phyloP scores from a whole-genome alignment of 2,888 invertebrate genomes.

The Meta bourneti region DNA sequence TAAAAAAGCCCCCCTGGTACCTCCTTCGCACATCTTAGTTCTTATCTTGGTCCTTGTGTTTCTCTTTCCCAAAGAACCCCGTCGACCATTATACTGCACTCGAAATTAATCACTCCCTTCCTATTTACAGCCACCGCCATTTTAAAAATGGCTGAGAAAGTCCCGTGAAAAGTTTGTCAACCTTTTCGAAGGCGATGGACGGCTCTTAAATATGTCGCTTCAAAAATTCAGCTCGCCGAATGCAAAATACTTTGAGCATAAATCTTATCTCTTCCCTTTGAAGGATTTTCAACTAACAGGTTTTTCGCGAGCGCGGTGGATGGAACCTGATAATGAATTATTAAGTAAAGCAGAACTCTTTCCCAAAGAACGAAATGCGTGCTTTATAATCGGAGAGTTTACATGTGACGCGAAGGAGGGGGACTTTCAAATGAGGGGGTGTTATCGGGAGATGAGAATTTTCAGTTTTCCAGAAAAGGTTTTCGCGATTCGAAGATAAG shows the following conservation, averaged over 20 bases:
- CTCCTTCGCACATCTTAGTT: neutral
- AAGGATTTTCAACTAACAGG: constrained; percentile 11
- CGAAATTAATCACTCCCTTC: constrained; percentile 26
- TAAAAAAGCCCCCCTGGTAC: neutral
- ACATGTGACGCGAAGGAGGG: neutral
- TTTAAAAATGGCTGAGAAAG: neutral
- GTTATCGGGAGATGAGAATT: neutral
- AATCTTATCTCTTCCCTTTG: constrained; percentile 32
- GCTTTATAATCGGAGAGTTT: neutral
- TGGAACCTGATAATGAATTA: constrained; percentile 54
- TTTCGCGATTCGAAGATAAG: neutral
- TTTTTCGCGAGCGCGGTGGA: neutral
- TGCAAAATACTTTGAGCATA: constrained; percentile 29
- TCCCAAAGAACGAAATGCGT: neutral
- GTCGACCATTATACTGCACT: neutral
- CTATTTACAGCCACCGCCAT: constrained; percentile 7
- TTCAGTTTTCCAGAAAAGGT: neutral
- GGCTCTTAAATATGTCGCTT: neutral
- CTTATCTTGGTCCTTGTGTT: neutral
- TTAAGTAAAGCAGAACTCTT: constrained; percentile 14
- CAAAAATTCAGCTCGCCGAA: neutral
- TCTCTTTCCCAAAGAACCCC: neutral
- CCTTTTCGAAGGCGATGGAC: neutral
- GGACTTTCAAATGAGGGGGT: neutral
- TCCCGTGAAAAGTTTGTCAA: neutral